Evolutionary conservation across 2,797 vertebrate genomes (phyloP).

Genomic region (Malurus splendens): DNA sequence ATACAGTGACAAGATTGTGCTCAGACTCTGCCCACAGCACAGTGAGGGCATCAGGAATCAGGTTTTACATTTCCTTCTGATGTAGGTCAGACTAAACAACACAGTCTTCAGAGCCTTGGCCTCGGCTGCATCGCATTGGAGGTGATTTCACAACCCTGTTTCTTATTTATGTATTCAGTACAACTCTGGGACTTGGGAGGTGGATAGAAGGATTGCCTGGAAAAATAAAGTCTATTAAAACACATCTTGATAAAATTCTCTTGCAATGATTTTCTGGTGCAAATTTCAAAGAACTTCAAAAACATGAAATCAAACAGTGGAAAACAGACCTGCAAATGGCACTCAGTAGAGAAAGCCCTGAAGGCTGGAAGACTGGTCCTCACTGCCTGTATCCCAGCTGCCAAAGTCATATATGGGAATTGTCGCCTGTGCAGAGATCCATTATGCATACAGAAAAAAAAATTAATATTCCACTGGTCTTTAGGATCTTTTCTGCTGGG

Average conservation of each 20-base stretch:
- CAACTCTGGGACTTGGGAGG: not conserved
- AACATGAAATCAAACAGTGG: not conserved
- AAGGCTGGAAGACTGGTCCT: not conserved
- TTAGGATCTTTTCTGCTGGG: not conserved
- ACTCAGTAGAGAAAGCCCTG: not conserved
- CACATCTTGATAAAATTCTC: conserved; percentile 19
- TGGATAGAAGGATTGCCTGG: not conserved
- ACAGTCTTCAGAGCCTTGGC: not conserved
- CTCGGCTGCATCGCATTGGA: not conserved
- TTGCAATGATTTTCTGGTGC: not conserved
- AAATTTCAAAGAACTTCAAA: not conserved
- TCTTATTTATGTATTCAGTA: not conserved
- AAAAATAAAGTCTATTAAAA: not conserved
- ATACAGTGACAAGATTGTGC: not conserved
- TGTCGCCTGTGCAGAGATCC: not conserved
- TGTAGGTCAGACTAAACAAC: not conserved
- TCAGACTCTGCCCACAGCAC: not conserved
- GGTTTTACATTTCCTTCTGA: not conserved
- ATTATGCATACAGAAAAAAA: not conserved
- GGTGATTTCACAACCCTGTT: not conserved
- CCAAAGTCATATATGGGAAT: not conserved
- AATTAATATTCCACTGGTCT: not conserved
- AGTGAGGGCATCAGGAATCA: not conserved
- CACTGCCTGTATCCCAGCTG: not conserved
- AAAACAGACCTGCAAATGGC: not conserved